These are phyloP conservation scores for Drosophila setosimentum DNA, from an alignment of 2,888 invertebrate species.

Conservation along the genomic window DNA sequence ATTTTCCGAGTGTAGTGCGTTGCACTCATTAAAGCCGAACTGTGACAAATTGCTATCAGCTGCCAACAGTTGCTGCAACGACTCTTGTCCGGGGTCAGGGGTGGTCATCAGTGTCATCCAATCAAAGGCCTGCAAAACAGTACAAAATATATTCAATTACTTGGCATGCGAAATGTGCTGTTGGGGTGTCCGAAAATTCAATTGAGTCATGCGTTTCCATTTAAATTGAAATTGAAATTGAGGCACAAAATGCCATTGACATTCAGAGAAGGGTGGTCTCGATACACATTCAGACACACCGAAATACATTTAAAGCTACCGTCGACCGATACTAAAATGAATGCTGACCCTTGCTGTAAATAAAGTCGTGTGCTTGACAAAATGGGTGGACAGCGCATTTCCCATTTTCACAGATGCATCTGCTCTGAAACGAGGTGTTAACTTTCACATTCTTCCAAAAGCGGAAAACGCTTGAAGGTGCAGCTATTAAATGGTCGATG, in stretches of 20 bases:
- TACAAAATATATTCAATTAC: conserved; percentile 65
- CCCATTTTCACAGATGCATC: conserved; percentile 36
- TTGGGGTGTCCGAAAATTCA: conserved; percentile 64
- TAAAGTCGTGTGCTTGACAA: conserved; percentile 58
- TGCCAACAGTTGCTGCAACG: conserved; percentile 59
- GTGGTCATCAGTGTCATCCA: conserved; percentile 33
- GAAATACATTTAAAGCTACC: conserved; percentile 2
- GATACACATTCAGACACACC: conserved; percentile 1
- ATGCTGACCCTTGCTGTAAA: conserved; percentile 47
- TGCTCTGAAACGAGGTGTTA: conserved; percentile 61
- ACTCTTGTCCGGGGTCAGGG: conserved; percentile 70
- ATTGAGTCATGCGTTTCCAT: conserved; percentile 67
- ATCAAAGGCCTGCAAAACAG: conserved; percentile 18
- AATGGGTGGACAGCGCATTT: conserved; percentile 41
- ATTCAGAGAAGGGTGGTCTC: conserved; percentile 17
- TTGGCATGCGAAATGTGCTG: conserved; percentile 9
- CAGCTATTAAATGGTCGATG: conserved; percentile 49
- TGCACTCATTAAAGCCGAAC: conserved; percentile 19
- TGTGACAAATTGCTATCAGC: conserved; percentile 76
- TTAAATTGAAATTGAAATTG: conserved; percentile 62
- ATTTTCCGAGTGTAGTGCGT: background rate
- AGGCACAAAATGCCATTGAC: conserved; percentile 32
- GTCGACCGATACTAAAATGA: conserved; percentile 23
- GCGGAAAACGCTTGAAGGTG: conserved; percentile 32
- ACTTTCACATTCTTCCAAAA: conserved; percentile 68